Evolutionary conservation across 2,113 vertebrate genomes (phyloP), one percentile per base, ranked within the genome.

Genomic region (Tenebrosternarchus preto): DNA sequence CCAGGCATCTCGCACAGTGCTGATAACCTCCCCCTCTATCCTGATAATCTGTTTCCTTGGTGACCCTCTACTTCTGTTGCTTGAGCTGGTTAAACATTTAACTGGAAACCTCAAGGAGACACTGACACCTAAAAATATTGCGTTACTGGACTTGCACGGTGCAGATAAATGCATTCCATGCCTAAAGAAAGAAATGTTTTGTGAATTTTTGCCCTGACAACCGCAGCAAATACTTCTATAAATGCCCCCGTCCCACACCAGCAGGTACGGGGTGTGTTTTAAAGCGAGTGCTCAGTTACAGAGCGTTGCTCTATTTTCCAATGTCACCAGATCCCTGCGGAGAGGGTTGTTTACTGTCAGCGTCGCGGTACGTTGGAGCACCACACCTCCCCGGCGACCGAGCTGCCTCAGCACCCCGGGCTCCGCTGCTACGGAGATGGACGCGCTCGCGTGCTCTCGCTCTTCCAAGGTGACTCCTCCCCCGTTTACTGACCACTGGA

Each of bases 291-390:
- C 50, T 15, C 56, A 80, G 70, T 66, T 50, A 82, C 36, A 82
- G 83, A 76, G 68, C 66, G 81, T 73, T 79, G 66, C 33, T 66
- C 68, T 71, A 77, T 86, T 91, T 91, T 88, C 80, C 82, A 87
- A 84, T 85, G 83, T 83, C 84, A 87, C 81, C 75, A 72, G 66
- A 89, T 71, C 81, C 80, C 74, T 70, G 39, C 22, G 22, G 50
- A 78, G 43, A 15, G 63, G 53, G 29, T 85, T 89, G 86, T 89
- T 90, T 89, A 87, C 79, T 76, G 77, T 78, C 78, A 84, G 76
- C 81, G 85, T 76, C 79, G 73, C 76, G 85, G 73, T 78, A 25
- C 20, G 81, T 77, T 89, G 80, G 70, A 82, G 74, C 84, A 83
- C 63, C 56, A 67, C 22, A 55, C 74, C 68, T 64, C 74, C 72